Conservation (phyloP, 2,113 vertebrate genomes). For the Casuarius casuarius region DNA sequence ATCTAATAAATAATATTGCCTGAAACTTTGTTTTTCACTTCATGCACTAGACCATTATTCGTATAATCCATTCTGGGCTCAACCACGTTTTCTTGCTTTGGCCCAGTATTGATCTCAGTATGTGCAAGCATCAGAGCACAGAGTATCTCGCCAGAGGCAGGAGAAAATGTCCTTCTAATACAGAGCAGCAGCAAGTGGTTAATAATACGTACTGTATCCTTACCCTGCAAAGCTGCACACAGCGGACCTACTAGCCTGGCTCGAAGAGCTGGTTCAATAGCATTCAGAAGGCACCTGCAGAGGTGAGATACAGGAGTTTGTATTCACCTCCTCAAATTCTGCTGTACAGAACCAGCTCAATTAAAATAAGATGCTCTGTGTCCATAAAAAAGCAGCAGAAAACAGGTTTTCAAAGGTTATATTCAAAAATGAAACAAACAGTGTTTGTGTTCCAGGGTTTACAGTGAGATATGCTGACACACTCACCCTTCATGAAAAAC, state of each 20-base stretch:
- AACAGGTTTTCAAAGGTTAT: neutral
- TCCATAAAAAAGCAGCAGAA: neutral
- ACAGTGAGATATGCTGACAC: neutral
- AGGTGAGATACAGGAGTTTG: neutral
- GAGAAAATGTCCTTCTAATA: neutral
- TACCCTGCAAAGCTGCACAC: neutral
- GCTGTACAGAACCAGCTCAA: neutral
- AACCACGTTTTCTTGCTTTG: neutral
- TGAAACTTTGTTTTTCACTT: neutral
- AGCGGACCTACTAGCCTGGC: neutral
- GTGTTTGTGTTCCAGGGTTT: neutral
- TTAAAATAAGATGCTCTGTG: neutral
- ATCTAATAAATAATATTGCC: neutral
- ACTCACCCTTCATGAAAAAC: neutral
- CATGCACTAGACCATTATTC: neutral
- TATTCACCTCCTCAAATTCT: neutral
- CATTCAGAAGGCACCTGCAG: rapidly evolving
- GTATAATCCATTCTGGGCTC: neutral
- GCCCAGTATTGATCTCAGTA: neutral
- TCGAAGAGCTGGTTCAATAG: neutral
- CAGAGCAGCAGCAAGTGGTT: neutral
- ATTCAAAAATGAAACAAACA: neutral
- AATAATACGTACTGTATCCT: neutral
- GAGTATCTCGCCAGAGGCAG: neutral
- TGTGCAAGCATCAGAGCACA: neutral